Conservation (phyloP, 2,888 invertebrate genomes). For the Ashinkailepas kermadecensis region DNA sequence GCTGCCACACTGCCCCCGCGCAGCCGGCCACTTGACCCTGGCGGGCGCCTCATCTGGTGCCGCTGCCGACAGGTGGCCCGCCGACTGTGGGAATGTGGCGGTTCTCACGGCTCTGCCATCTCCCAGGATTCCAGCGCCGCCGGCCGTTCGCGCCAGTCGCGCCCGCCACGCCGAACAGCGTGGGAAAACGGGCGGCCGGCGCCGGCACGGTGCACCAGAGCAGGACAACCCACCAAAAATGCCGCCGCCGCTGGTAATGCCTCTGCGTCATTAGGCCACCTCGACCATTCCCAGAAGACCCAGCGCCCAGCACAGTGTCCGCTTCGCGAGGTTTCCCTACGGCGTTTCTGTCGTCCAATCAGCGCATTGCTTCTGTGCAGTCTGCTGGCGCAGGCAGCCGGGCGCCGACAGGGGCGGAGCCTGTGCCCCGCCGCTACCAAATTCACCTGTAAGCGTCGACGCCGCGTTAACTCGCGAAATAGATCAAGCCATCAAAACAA, state of each 20-base stretch:
- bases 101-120: slow-evolving; percentile 23
- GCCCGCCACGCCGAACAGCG: not conserved
- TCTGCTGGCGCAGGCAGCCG: not conserved
- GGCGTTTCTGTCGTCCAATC: not conserved
- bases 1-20: slow-evolving; percentile 1
- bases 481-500: slow-evolving; percentile 21
- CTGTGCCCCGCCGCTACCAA: not conserved
- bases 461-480: slow-evolving; percentile 8
- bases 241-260: not conserved
- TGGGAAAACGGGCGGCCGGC: not conserved
- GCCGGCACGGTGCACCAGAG: not conserved
- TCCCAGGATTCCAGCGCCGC: slow-evolving; percentile 17
- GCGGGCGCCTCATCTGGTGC: not conserved
- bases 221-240: not conserved
- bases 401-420: slow-evolving; percentile 4
- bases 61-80: not conserved
- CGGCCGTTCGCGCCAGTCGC: slow-evolving; percentile 6
- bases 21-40: not conserved
- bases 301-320: too few species aligned
- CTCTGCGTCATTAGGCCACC: too few species aligned
- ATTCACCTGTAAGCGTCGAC: slow-evolving; percentile 1
- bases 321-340: too few species aligned
- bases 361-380: not conserved
- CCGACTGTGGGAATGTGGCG: slow-evolving; percentile 20
- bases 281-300: too few species aligned